Conservation (phyloP, 1,140 invertebrate species). For the Drosophila takahashii region DNA sequence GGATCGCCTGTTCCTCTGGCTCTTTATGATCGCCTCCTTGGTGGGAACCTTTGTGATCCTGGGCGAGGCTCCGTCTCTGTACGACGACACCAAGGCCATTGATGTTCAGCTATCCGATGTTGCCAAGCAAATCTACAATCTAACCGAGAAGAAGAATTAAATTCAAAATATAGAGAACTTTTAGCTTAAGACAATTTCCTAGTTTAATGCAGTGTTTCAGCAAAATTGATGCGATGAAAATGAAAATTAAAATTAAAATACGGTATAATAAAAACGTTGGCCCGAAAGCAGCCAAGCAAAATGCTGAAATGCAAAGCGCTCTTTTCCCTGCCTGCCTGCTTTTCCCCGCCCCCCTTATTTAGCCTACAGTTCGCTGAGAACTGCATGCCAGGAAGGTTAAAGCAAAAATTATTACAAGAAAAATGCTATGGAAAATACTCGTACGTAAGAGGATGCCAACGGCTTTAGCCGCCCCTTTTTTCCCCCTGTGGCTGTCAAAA, state of each 20-base stretch:
- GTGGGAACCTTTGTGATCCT: slow-evolving; percentile 95
- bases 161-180: slow-evolving; percentile 50
- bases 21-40: slow-evolving; percentile 96
- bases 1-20: slow-evolving; percentile 97
- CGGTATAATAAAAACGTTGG: slow-evolving; percentile 50
- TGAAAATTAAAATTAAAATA: slow-evolving; percentile 44
- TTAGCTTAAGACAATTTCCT: slow-evolving; percentile 51
- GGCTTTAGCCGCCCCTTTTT: slow-evolving; percentile 15
- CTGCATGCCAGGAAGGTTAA: slow-evolving; percentile 40
- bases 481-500: slow-evolving; percentile 39
- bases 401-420: slow-evolving; percentile 40
- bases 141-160: slow-evolving; percentile 84
- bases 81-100: slow-evolving; percentile 92
- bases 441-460: slow-evolving; percentile 40
- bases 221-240: slow-evolving; percentile 29
- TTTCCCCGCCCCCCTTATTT: background rate
- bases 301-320: slow-evolving; percentile 59
- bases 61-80: slow-evolving; percentile 95
- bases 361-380: slow-evolving; percentile 8
- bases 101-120: slow-evolving; percentile 94
- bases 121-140: slow-evolving; percentile 88
- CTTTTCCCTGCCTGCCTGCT: background rate
- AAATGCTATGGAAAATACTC: slow-evolving; percentile 42
- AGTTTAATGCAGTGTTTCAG: slow-evolving; percentile 67
- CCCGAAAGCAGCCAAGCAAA: slow-evolving; percentile 59